phyloP scores from a whole-genome alignment of 2,888 invertebrate genomes.

The Limulus polyphemus region DNA sequence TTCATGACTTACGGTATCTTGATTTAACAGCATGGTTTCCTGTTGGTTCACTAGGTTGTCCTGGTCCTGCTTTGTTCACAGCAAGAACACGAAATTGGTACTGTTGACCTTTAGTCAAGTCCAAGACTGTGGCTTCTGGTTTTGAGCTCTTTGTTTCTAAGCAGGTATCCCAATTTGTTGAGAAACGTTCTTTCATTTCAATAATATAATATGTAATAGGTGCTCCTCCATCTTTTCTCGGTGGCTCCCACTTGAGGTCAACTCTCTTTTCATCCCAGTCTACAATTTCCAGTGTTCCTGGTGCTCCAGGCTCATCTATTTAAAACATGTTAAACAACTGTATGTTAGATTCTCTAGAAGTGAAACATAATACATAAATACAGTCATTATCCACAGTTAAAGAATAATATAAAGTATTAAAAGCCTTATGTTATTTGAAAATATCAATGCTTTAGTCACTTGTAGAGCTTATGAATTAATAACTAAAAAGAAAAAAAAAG shows the following conservation, averaged over 20 bases:
- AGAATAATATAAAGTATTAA: too few species aligned
- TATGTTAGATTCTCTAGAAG: too few species aligned
- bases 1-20: constrained; percentile 58
- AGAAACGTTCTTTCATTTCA: constrained; percentile 34
- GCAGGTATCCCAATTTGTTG: constrained; percentile 56
- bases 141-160: constrained; percentile 52
- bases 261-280: constrained; percentile 48
- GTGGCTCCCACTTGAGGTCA: constrained; percentile 59
- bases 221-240: constrained; percentile 24
- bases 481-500: too few species aligned
- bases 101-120: constrained; percentile 69
- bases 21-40: constrained; percentile 89
- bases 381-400: too few species aligned
- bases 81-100: constrained; percentile 79
- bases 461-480: too few species aligned
- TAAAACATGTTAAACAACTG: too few species aligned
- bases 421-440: too few species aligned
- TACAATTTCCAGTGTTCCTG: constrained; percentile 67
- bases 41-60: constrained; percentile 74
- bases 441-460: too few species aligned
- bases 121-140: constrained; percentile 62
- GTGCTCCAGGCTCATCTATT: constrained; percentile 59
- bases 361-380: too few species aligned
- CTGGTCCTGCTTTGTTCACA: constrained; percentile 74
- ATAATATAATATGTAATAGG: constrained; percentile 53